A percentile compares a stretch with the other conserved stretches of the same genome.
phyloP scores from a whole-genome alignment of 2,888 invertebrate genomes.

The Perdita meconis region DNA sequence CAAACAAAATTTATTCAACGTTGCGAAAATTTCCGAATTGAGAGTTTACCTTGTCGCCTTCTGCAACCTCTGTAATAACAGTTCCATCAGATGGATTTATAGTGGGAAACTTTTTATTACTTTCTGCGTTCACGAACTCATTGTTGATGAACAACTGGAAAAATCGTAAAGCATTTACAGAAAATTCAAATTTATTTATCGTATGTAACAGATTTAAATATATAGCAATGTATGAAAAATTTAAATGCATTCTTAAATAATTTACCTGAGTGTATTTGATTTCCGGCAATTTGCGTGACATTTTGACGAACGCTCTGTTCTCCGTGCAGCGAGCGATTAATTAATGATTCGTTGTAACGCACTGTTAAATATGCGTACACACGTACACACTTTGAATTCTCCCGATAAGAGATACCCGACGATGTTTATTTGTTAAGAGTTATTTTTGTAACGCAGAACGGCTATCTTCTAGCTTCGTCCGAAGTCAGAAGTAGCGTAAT shows the following conservation, averaged over 20 bases:
- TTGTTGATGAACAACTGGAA: constrained; percentile 93
- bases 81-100: constrained; percentile 93
- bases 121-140: constrained; percentile 92
- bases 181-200: too few relatives aligned
- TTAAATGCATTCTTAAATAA: not conserved
- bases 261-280: constrained; percentile 68
- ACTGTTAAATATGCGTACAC: not conserved
- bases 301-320: constrained; percentile 19
- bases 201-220: not conserved
- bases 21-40: too few relatives aligned
- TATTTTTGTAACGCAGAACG: not conserved
- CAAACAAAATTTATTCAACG: not conserved
- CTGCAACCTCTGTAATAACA: constrained; percentile 91
- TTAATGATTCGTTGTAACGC: not conserved
- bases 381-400: too few relatives aligned
- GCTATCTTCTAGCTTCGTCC: not conserved
- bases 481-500: too few relatives aligned
- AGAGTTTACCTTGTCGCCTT: constrained; percentile 91
- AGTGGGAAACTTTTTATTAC: constrained; percentile 94
- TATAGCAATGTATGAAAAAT: not conserved
- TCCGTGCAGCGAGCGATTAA: not conserved
- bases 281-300: constrained; percentile 30
- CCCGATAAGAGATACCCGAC: constrained; percentile 28
- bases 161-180: not conserved
- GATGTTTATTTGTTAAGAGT: constrained; percentile 1